A percentile compares a stretch with the other conserved stretches of the same genome.
Evolutionary conservation across 2,113 vertebrate genomes (phyloP).

Genomic region (Junco hyemalis): DNA sequence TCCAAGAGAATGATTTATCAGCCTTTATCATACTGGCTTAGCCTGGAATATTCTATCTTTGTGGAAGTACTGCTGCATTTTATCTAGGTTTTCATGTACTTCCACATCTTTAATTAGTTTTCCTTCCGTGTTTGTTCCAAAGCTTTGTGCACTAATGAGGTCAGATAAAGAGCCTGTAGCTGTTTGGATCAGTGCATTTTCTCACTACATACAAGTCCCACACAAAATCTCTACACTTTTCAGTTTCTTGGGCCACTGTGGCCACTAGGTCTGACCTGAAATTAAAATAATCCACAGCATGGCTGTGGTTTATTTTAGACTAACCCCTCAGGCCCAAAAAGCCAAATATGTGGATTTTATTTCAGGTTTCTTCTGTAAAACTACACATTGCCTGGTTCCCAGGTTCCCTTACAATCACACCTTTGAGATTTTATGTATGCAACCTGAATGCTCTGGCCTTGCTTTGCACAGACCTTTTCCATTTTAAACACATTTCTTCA

Average conservation of each 20-base stretch:
- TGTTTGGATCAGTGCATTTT: background rate
- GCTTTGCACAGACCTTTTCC: background rate
- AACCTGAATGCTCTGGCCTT: background rate
- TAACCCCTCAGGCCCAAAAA: background rate
- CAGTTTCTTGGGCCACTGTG: background rate
- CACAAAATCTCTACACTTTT: background rate
- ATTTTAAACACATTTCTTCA: background rate
- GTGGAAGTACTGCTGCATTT: background rate
- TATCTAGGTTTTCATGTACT: background rate
- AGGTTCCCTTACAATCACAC: background rate
- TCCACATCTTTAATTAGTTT: background rate
- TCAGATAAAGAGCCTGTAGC: background rate
- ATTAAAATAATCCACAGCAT: background rate
- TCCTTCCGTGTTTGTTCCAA: background rate
- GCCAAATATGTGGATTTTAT: background rate
- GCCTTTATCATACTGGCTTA: background rate
- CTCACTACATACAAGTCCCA: background rate
- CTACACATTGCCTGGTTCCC: too few species aligned
- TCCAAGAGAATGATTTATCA: background rate
- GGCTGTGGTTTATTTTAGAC: too few species aligned
- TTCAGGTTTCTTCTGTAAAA: too few species aligned
- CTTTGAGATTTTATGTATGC: background rate
- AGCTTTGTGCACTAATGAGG: background rate
- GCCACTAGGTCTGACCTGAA: background rate
- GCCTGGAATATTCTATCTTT: background rate